A percentile compares a stretch with the other conserved stretches of the same genome.
Conservation (phyloP, 2,888 invertebrate species). For the Dryobotodes eremita region DNA sequence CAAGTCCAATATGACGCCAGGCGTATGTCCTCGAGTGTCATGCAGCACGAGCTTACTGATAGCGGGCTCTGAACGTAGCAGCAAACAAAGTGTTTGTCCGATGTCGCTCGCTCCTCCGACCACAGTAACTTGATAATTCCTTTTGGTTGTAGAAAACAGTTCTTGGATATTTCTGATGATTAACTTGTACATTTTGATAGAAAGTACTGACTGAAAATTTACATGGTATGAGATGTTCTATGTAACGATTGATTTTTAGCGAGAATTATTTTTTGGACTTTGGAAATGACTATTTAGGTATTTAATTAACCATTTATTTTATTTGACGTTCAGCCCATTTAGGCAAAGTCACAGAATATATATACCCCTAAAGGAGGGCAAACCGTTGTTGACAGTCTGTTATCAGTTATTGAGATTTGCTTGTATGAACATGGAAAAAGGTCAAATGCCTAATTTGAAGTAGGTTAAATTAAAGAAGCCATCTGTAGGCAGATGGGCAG, state of each 20-base stretch:
- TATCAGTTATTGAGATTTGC: constrained; percentile 2
- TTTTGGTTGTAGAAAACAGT: constrained; percentile 34
- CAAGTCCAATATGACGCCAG: constrained; percentile 85
- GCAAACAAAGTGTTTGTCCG: constrained; percentile 90
- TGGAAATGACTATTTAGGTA: background rate
- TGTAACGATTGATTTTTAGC: background rate
- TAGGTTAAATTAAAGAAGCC: constrained; percentile 10
- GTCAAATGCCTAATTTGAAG: background rate
- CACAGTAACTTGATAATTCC: constrained; percentile 81
- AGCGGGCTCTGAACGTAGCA: constrained; percentile 90
- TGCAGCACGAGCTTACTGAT: constrained; percentile 91
- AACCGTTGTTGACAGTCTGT: background rate
- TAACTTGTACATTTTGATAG: constrained; percentile 59
- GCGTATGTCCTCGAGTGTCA: constrained; percentile 83
- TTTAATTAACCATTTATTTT: constrained; percentile 2
- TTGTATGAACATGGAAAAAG: constrained; percentile 8
- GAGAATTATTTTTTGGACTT: background rate
- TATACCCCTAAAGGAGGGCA: too few species aligned
- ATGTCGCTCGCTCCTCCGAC: constrained; percentile 86
- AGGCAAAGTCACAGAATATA: too few species aligned
- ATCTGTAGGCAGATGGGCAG: background rate
- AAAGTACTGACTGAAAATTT: constrained; percentile 18
- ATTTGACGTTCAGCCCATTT: constrained; percentile 28
- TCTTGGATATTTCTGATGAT: constrained; percentile 56
- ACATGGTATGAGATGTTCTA: constrained; percentile 22